Base-by-base conservation (phyloP, 2,113 vertebrate genomes). In the Lepidiolamprologus cunningtoni region DNA sequence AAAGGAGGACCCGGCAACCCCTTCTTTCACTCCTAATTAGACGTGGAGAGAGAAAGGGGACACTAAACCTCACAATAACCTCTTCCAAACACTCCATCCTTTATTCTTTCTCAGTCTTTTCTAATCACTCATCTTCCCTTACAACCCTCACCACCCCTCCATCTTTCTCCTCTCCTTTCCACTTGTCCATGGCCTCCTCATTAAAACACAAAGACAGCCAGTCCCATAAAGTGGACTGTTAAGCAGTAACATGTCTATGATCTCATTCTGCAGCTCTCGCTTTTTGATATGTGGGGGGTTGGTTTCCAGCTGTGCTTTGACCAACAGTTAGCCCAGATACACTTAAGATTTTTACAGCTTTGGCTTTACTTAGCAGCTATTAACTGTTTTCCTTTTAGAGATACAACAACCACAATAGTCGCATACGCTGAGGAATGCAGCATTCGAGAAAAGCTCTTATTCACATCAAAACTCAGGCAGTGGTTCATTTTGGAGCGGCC, bases 131-230 rank as follows among this genome's bases (percentile, higher is more conserved):
- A 81, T 89, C 81, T 84, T 90, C 53, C 55, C 21, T 54, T 54
- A 83, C 87, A 85, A 85, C 61, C 31, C 31, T n/a, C 31, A 66
- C 17, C 6, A 66, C 40, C n/a, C 28, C 52, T 42, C 58, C 17
- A 76, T 76, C 66, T 79, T 6, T 35, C 80, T 42, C 63, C 26
- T 79, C 4, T 13, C 35, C 82, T 84, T 86, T 83, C 81, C 81
- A 84, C 61, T 89, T 83, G 86, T 85, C 68, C 86, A 57, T 84
- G 57, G 86, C 86, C 88, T 86, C 84, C 91, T 94, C 93, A 92
- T 94, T 95, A 94, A 93, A 94, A 87, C 89, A 89, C 87, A 93
- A 91, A 90, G 86, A 86, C 57, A 91, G 85, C 88, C 84, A 50
- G 71, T 85, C 78, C 82, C 87, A 91, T 92, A 89, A 94, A 93